Base-by-base conservation (phyloP, 2,797 vertebrate genomes). In the Erithacus rubecula region DNA sequence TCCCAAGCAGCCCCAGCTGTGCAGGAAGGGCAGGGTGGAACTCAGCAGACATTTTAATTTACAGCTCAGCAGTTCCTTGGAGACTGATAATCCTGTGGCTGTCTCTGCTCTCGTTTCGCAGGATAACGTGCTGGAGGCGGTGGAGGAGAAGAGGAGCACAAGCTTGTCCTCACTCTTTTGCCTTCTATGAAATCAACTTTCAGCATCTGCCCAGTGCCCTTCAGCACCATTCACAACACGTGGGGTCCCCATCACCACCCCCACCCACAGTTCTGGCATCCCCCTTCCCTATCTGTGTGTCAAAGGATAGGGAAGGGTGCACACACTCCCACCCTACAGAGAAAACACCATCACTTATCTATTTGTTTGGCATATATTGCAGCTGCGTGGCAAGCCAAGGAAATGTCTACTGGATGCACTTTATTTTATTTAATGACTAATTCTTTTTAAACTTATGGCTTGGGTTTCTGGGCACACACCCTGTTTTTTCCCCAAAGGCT, bases 371-470 rank as follows among this genome's bases (percentile, higher is more conserved):
- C 86, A 78, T 83, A 17, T 89, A 49, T 62, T 87, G 77, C 91
- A 91, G 87, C 87, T 91, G 87, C 8, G 84, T 95, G 95, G 89
- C 94, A 96, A 95, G 93, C 90, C 94, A 78, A 93, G 53, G 90
- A 85, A 65, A 89, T 10, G 51, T 83, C 85, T 93, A 90, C 86
- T 94, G 92, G 78, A 97, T 96, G 96, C 97, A 97, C 96, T 96
- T 97, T 97, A 97, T 96, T 89, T 95, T 96, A 89, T 89, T 94
- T 93, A 95, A 95, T 96, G 70, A 95, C 92, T 96, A 95, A 89
- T 94, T 93, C 52, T 89, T 87, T 93, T 95, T 92, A 72, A 94
- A 94, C 83, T 43, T 91, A 63, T 13, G 51, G 26, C 87, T 89
- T 88, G 71, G 78, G 74, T 94, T 90, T 86, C 75, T 78, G 78